Percentiles rank a stretch among this genome's conserved stretches.
These are phyloP conservation scores for Acanthaster planci DNA, from an alignment of 35 echinoderm and acorn worm genomes.

Conservation along the genomic window DNA sequence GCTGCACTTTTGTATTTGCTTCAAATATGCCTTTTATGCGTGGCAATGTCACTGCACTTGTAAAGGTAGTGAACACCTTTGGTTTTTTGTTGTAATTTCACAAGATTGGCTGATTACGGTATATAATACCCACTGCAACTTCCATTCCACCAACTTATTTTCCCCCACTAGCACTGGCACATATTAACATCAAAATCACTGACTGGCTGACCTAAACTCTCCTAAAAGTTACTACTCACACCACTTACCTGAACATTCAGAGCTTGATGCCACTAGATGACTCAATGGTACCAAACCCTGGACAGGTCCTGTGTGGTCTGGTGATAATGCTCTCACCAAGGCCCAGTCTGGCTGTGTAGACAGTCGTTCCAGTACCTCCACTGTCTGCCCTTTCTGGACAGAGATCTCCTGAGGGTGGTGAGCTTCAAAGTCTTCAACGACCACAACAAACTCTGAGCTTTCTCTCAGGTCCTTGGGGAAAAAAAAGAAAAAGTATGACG, in stretches of 20 bases:
- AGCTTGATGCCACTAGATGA: not conserved
- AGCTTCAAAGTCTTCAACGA: constrained; percentile 82
- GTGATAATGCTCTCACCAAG: constrained; percentile 59
- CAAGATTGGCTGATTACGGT: too few relatives aligned
- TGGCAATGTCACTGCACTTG: too few relatives aligned
- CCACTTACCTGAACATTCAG: constrained; percentile 7
- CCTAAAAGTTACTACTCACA: too few relatives aligned
- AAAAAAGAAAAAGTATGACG: not conserved
- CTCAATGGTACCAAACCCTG: constrained; percentile 67
- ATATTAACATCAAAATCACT: too few relatives aligned
- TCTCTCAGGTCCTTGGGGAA: constrained; percentile 60
- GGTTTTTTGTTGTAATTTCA: too few relatives aligned
- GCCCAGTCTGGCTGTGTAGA: constrained; percentile 63
- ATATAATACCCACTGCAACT: too few relatives aligned
- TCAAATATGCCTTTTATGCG: too few relatives aligned
- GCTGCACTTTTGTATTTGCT: too few relatives aligned
- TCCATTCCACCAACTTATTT: too few relatives aligned
- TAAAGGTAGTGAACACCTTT: too few relatives aligned
- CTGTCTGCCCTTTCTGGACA: constrained; percentile 71
- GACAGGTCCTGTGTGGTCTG: constrained; percentile 33
- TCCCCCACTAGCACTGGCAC: too few relatives aligned
- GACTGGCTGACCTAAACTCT: too few relatives aligned
- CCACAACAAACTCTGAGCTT: constrained; percentile 75
- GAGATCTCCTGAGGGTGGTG: constrained; percentile 52
- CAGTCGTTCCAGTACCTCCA: constrained; percentile 75